Percentiles rank a stretch among this genome's conserved stretches.
These are phyloP conservation scores for Bucco capensis DNA, from an alignment of 2,113 vertebrate genomes.

Conservation along the genomic window DNA sequence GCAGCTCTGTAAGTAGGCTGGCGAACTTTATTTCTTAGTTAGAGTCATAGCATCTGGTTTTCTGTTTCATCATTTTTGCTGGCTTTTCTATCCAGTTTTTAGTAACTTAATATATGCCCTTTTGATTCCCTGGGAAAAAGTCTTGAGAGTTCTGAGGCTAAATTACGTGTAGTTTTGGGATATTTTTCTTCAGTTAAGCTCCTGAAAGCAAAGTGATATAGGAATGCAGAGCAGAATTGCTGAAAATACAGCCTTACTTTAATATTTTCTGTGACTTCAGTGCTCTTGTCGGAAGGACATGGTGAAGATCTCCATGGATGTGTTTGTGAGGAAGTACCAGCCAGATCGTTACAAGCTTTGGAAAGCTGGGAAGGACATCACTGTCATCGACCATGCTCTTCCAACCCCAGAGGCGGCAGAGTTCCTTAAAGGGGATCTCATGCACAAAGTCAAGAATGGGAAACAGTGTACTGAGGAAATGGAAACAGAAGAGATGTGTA, in stretches of 20 bases:
- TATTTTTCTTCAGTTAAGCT: neutral
- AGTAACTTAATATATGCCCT: neutral
- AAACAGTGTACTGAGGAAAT: slow-evolving; percentile 64
- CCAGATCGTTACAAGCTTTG: slow-evolving; percentile 94
- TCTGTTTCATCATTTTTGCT: accelerated
- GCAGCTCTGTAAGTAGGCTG: neutral
- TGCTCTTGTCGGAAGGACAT: slow-evolving; percentile 96
- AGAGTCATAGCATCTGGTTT: neutral
- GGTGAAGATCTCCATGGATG: slow-evolving; percentile 98
- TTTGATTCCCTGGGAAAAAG: neutral
- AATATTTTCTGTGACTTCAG: slow-evolving; percentile 66
- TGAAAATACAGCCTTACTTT: neutral
- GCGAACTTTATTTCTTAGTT: neutral
- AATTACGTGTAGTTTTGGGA: neutral
- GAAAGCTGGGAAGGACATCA: slow-evolving; percentile 89
- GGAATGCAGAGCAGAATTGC: neutral
- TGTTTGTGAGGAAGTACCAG: slow-evolving; percentile 94
- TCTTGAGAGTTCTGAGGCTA: neutral
- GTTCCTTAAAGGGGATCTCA: slow-evolving; percentile 77
- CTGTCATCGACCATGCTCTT: slow-evolving; percentile 87
- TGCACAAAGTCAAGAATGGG: slow-evolving; percentile 58
- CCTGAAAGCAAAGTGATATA: neutral
- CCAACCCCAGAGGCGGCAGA: slow-evolving; percentile 86
- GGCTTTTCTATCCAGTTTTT: neutral
- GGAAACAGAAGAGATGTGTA: slow-evolving; percentile 30